phyloP scores from a whole-genome alignment of 1,140 invertebrate genomes.

The Cydia splendana region DNA sequence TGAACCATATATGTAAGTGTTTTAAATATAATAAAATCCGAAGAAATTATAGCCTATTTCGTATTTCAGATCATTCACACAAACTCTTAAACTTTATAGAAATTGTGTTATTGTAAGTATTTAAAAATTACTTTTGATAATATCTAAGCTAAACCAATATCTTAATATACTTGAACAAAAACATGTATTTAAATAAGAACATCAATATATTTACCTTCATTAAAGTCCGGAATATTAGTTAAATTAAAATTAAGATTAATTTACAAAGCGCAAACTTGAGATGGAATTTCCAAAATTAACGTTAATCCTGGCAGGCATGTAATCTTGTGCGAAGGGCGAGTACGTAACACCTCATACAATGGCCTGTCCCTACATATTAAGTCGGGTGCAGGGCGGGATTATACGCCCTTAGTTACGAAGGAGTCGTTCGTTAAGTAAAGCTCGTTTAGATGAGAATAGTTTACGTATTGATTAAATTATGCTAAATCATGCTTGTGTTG shows the following conservation, averaged over 20 bases:
- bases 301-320: conserved; percentile 20
- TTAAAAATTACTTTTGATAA: too few relatives aligned
- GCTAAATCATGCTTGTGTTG: conserved; percentile 10
- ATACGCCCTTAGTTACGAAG: conserved; percentile 20
- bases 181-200: not conserved
- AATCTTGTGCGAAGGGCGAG: conserved; percentile 11
- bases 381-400: conserved; percentile 15
- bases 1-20: too few relatives aligned
- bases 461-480: conserved; percentile 29
- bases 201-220: not conserved
- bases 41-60: too few relatives aligned
- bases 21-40: too few relatives aligned
- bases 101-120: too few relatives aligned
- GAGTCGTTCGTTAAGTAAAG: conserved; percentile 22
- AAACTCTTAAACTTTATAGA: too few relatives aligned
- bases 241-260: conserved; percentile 18
- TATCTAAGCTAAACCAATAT: too few relatives aligned
- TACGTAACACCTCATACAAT: conserved; percentile 31
- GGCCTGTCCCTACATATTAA: conserved; percentile 28
- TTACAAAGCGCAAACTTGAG: conserved; percentile 9
- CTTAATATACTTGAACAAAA: too few relatives aligned
- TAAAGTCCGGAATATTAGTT: not conserved
- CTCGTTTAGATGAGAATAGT: conserved; percentile 16
- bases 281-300: conserved; percentile 25
- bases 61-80: too few relatives aligned